Evolutionary conservation across 2,113 vertebrate genomes (phyloP), one percentile per base, ranked within the genome.

Genomic region (Amazona vittata): DNA sequence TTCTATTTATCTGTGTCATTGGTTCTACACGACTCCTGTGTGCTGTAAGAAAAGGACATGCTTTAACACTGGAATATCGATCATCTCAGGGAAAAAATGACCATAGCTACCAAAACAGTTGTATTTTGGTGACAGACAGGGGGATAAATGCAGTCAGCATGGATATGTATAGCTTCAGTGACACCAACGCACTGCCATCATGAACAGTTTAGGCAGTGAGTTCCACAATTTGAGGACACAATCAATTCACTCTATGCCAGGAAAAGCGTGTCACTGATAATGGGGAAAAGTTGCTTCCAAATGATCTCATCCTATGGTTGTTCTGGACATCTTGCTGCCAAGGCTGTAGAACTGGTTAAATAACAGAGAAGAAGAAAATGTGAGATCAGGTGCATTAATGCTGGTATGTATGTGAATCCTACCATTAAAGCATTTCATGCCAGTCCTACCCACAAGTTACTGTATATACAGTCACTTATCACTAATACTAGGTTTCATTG

Each of bases 401-500:
- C n/a, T 85, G 73, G 88, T 70, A 46, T 31, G 39, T 65, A 77
- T 7, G 22, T 74, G 80, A 69, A 84, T 65, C 70, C 83, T 80
- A 55, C 77, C 75, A 59, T n/a, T 64, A 91, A 83, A 90, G 37
- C 10, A 20, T 86, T 70, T 41, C 76, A 53, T 35, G 15, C 47
- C 35, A 75, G 88, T 86, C 91, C 74, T 83, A 74, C 5, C 5
- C 47, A 94, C 70, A 93, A 97, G 93, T 57, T 94, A 64, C 89
- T 89, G 35, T 39, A 89, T 5, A 49, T 70, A 39, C 39, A 87
- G 77, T 82, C 87, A 90, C 90, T 96, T 96, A 96, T 60, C 95
- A 78, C 89, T 52, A 92, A 92, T 91, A 86, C 92, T 96, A 90
- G 86, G 90, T 94, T 96, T 96, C 91, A 89, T 87, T 31, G 20